Percentiles rank a stretch among this genome's conserved stretches.
These are phyloP conservation scores for Anseranas semipalmata DNA, from an alignment of 2,113 vertebrate species.

Conservation along the genomic window DNA sequence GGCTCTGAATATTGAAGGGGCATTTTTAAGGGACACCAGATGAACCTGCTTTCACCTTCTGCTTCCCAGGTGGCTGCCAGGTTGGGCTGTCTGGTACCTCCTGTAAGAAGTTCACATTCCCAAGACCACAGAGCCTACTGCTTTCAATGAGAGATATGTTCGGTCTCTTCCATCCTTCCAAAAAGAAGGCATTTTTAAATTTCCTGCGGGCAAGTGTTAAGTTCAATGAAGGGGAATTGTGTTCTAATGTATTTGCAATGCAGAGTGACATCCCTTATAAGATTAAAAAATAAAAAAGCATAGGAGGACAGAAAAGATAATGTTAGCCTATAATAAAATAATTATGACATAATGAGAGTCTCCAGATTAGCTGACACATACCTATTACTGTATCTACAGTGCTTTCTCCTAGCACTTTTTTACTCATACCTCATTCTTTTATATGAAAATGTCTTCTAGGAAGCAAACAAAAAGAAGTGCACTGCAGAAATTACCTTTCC, in stretches of 20 bases:
- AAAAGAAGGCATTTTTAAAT: not conserved
- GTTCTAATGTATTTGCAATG: not conserved
- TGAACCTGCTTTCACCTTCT: not conserved
- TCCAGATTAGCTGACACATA: not conserved
- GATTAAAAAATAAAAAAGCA: not conserved
- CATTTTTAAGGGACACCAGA: not conserved
- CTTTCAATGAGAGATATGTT: not conserved
- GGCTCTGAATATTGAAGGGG: accelerated
- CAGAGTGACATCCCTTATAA: not conserved
- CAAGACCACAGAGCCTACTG: not conserved
- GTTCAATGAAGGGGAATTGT: not conserved
- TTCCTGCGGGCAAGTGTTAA: not conserved
- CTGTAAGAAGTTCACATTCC: accelerated
- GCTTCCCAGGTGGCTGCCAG: not conserved
- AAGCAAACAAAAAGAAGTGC: not conserved
- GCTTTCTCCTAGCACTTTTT: not conserved
- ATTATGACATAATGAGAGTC: not conserved
- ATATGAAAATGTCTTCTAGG: not conserved
- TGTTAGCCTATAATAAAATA: not conserved
- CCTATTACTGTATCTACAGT: not conserved
- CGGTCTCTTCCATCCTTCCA: not conserved
- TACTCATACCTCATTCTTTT: not conserved
- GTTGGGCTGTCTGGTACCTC: not conserved
- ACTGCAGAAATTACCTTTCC: not conserved
- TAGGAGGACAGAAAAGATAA: not conserved